Conservation (phyloP, 1,140 invertebrate genomes). For the Pantala flavescens region DNA sequence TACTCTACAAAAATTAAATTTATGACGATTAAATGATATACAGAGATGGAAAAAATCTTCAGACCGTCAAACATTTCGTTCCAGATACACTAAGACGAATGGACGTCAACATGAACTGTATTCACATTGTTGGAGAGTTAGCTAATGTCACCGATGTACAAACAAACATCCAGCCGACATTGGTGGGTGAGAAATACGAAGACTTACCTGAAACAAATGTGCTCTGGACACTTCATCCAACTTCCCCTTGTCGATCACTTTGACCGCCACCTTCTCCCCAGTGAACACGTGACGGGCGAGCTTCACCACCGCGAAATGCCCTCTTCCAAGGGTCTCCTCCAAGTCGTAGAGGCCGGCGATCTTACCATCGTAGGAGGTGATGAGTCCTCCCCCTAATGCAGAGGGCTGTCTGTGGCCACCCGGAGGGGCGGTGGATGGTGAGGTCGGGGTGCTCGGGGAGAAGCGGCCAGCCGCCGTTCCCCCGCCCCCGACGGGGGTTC, state of each 20-base stretch:
- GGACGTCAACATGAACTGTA: too few relatives aligned
- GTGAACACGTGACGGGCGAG: constrained; percentile 97
- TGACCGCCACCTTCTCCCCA: constrained; percentile 93
- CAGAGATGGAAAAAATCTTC: too few relatives aligned
- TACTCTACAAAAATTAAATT: too few relatives aligned
- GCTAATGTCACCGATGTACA: too few relatives aligned
- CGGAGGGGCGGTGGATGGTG: background rate
- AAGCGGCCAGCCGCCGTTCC: background rate
- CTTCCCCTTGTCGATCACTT: constrained; percentile 97
- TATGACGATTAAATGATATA: too few relatives aligned
- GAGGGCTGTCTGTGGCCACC: background rate
- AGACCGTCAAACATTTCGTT: too few relatives aligned
- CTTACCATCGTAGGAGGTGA: constrained; percentile 54
- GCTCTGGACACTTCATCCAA: constrained; percentile 91
- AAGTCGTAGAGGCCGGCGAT: constrained; percentile 95
- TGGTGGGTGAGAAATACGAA: too few relatives aligned
- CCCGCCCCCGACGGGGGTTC: background rate
- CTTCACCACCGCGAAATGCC: constrained; percentile 99
- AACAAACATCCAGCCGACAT: too few relatives aligned
- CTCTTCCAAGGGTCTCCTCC: constrained; percentile 84
- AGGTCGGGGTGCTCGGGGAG: background rate
- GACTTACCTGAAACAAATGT: constrained; percentile 92
- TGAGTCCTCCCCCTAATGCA: background rate
- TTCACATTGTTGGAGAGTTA: too few relatives aligned
- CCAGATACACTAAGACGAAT: too few relatives aligned